Base-by-base conservation (phyloP, 2,797 vertebrate species). In the Artibeus jamaicensis region DNA sequence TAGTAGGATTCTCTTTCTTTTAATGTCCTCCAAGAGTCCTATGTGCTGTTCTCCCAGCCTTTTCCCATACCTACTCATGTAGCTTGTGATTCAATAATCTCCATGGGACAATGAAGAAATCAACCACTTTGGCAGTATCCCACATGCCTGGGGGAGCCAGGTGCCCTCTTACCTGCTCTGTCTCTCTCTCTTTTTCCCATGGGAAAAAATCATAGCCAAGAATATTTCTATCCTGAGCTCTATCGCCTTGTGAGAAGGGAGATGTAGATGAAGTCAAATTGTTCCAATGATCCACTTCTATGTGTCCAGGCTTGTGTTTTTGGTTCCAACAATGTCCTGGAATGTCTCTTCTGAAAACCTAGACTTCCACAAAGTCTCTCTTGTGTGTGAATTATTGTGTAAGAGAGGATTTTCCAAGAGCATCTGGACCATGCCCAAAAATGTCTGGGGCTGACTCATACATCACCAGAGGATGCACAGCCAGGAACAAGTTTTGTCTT, bases 91-190 rank as follows among this genome's bases (percentile, higher is more conserved):
- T 89, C 32, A 24, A 26, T 44, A 34, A 83, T 84, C n/a, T 68
- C 18, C n/a, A 76, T 26, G 14, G 14, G 24, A 5, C n/a, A 50
- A 37, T 37, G 83, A 29, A 57, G 9, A 68, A 68, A 48, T 37
- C 10, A 57, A 8, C 48, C 11, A 3, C 19, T 37, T 34, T 67
- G 57, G 32, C 57, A 32, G 21, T 34, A 48, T 48, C 4, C 12
- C 8, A 16, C 29, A 22, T n/a, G 24, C 16, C 12, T 76, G 18
- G 12, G 29, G 37, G 67, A 57, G 37, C 32, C 0, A 0, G 15
- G n/a, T 55, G 14, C 24, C 55, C 39, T 76, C 39, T 68, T n/a
- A 76, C 3, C 55, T 32, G 24, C 15, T 67, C 39, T 55, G 16
- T 76, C 10, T 73, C 39, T 55, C 29, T 76, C 10, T 73, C 6